phyloP scores from a whole-genome alignment of 1,140 invertebrate genomes.

The Dendrolimus kikuchii region DNA sequence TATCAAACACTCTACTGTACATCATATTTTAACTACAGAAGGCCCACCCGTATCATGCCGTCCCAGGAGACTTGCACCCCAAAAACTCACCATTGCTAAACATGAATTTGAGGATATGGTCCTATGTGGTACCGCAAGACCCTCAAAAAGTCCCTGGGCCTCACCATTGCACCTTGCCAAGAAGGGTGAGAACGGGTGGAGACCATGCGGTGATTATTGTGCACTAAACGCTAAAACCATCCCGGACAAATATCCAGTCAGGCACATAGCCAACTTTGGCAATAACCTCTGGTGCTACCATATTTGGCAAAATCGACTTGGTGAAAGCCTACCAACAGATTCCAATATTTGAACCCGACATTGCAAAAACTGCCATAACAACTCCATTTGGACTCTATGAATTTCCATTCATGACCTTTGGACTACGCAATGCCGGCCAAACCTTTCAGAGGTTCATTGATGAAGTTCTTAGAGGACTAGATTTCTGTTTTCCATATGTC shows the following conservation, averaged over 20 bases:
- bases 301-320: too few species aligned
- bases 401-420: too few species aligned
- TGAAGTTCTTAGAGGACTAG: too few species aligned
- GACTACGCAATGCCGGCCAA: too few species aligned
- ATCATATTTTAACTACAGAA: constrained; percentile 12
- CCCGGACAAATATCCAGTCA: constrained; percentile 3
- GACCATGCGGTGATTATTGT: constrained; percentile 5
- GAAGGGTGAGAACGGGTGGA: constrained; percentile 2
- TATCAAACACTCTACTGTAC: constrained; percentile 10
- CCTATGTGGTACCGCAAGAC: constrained; percentile 1
- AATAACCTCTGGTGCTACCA: background rate
- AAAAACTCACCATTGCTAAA: constrained; percentile 8
- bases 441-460: too few species aligned
- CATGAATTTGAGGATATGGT: constrained; percentile 15
- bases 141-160: constrained; percentile 4
- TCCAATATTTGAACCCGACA: too few species aligned
- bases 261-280: constrained; percentile 2
- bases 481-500: too few species aligned
- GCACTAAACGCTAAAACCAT: constrained; percentile 4
- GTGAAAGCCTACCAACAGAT: too few species aligned
- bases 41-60: constrained; percentile 9
- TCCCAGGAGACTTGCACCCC: constrained; percentile 10
- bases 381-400: too few species aligned
- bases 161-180: constrained; percentile 2
- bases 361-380: too few species aligned